Base-by-base conservation (phyloP, 2,113 vertebrate species). In the Thalassoma bifasciatum region DNA sequence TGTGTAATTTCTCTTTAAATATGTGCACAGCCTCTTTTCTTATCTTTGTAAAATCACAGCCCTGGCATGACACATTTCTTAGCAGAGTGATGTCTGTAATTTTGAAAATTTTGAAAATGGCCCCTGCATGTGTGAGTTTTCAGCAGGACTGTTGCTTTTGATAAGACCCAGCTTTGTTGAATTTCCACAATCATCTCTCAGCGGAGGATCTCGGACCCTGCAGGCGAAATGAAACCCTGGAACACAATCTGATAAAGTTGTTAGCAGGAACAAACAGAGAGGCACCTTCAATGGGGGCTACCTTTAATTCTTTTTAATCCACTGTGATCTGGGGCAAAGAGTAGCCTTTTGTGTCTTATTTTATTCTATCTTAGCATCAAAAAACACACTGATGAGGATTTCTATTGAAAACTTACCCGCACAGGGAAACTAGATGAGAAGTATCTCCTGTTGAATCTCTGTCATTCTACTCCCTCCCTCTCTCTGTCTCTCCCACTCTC, bases 91-190 rank as follows among this genome's bases (percentile, higher is more conserved):
- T 59, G 49, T 49, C 38, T 22, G 62, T 34, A 10, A 65, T 56
- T 64, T 59, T 42, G 38, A 5, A 64, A n/a, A 38, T 19, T 19
- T 22, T 23, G 22, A n/a, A 10, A n/a, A 23, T 6, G 6, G 16
- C 62, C 22, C 40, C 53, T 14, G 3, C 2, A 2, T 23, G 49
- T 30, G 65, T 57, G 34, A 3, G 1, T 75, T 53, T 37, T 34
- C 65, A 47, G 36, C 54, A 46, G 47, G 4, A 58, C 50, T 0
- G 8, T 63, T 75, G 70, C 30, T 63, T 81, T 75, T 78, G 71
- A 78, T 76, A 79, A 72, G 11, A 67, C 10, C 8, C n/a, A 7
- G 56, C 56, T 44, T 56, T 57, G 57, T 67, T 77, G 63, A 58
- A 73, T 36, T 65, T 69, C 37, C 22, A 26, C 57, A 2, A 46